phyloP scores from a whole-genome alignment of 2,113 vertebrate species.

The Antechinus stuartii region DNA sequence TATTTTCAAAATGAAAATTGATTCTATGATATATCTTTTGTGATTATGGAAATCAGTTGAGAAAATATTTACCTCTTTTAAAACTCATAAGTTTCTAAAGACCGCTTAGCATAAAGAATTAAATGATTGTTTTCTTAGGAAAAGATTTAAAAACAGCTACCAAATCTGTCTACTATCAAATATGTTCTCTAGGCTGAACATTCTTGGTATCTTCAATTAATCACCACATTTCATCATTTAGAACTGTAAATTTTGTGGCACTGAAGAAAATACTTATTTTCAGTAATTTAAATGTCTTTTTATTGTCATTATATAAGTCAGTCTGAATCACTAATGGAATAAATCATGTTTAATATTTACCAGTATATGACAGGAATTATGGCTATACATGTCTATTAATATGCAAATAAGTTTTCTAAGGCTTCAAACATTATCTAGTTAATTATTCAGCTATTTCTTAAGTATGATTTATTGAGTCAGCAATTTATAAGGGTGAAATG shows the following conservation, averaged over 20 bases:
- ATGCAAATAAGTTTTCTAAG: conserved; percentile 79
- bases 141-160: background rate
- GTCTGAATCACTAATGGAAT: conserved; percentile 67
- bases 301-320: conserved; percentile 67
- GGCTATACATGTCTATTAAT: conserved; percentile 82
- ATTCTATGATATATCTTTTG: too few species aligned
- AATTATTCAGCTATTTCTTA: conserved; percentile 84
- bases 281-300: conserved; percentile 27
- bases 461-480: conserved; percentile 86
- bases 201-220: background rate
- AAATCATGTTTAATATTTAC: conserved; percentile 78
- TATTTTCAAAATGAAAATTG: too few species aligned
- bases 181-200: background rate
- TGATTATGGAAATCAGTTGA: too few species aligned
- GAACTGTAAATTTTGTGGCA: background rate
- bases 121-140: background rate
- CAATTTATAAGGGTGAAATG: conserved; percentile 81
- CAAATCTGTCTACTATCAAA: background rate
- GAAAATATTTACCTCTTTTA: too few species aligned
- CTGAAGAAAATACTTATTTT: background rate
- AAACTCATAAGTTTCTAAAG: too few species aligned
- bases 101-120: too few species aligned
- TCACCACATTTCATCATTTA: conserved; percentile 38
- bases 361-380: conserved; percentile 80
- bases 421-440: conserved; percentile 75